Percentiles rank a stretch among this genome's conserved stretches.
phyloP scores from a whole-genome alignment of 2,113 vertebrate species.

The Anguilla rostrata region DNA sequence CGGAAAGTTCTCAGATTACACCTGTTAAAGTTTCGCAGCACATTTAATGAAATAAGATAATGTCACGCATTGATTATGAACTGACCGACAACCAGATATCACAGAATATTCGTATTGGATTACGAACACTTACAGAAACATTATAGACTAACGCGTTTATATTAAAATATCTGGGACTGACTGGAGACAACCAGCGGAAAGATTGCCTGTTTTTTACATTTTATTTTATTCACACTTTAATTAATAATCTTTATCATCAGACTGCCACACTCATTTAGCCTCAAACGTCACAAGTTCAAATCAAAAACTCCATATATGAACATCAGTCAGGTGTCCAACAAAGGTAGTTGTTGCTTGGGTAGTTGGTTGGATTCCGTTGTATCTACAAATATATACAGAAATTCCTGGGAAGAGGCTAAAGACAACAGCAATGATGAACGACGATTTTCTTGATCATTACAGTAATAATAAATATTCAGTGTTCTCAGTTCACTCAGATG shows the following conservation, averaged over 20 bases:
- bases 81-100: neutral
- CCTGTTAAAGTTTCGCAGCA: neutral
- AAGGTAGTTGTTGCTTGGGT: constrained; percentile 44
- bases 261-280: constrained; percentile 48
- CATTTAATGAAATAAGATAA: neutral
- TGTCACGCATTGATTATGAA: neutral
- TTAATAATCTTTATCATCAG: constrained; percentile 25
- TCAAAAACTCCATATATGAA: constrained; percentile 45
- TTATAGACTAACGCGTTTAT: neutral
- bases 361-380: constrained; percentile 48
- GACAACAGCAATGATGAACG: constrained; percentile 49
- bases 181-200: neutral
- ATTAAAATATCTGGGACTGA: neutral
- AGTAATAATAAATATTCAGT: constrained; percentile 77
- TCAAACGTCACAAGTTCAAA: constrained; percentile 51
- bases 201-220: constrained; percentile 4
- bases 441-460: constrained; percentile 58
- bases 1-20: neutral
- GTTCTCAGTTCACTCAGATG: constrained; percentile 64
- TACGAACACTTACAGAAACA: neutral
- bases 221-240: constrained; percentile 28
- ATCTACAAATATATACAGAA: constrained; percentile 66
- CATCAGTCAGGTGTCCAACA: constrained; percentile 39
- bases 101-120: neutral
- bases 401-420: constrained; percentile 49